Conservation (phyloP, 2,113 vertebrate genomes). For the Gymnogyps californianus region DNA sequence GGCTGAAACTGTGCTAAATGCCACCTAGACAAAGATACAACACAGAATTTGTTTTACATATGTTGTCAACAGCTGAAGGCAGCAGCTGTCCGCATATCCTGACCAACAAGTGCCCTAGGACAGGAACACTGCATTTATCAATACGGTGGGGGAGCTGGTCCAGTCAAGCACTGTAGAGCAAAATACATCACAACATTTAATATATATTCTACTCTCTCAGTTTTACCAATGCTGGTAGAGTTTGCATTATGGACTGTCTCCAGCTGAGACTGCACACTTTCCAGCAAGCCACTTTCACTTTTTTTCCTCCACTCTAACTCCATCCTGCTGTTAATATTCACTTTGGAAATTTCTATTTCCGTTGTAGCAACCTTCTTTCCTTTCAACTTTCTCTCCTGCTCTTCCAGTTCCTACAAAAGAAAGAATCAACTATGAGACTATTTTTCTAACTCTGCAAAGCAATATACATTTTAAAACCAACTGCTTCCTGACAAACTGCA, state of each 20-base stretch:
- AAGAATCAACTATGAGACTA: conserved; percentile 1
- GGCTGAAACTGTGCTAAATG: neutral
- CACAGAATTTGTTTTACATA: neutral
- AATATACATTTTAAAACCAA: neutral
- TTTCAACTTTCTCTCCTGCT: conserved; percentile 79
- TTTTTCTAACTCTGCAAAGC: neutral
- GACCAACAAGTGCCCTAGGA: neutral
- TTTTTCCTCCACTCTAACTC: conserved; percentile 73
- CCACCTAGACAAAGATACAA: neutral
- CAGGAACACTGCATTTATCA: neutral
- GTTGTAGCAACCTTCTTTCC: conserved; percentile 62
- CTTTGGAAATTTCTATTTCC: conserved; percentile 52
- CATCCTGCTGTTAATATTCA: conserved; percentile 48
- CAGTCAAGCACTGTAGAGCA: neutral
- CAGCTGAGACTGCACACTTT: conserved; percentile 71
- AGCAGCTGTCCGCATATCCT: neutral
- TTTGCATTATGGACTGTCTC: conserved; percentile 70
- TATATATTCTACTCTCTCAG: neutral
- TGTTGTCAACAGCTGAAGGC: neutral
- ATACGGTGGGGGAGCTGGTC: neutral
- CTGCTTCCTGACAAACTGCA: neutral
- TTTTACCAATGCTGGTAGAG: conserved; percentile 72
- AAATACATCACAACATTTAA: neutral
- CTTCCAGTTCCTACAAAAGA: conserved; percentile 82
- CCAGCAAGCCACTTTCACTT: conserved; percentile 67